These are phyloP conservation scores for Anoplolepis gracilipes DNA, from an alignment of 1,140 invertebrate species.

Conservation along the genomic window DNA sequence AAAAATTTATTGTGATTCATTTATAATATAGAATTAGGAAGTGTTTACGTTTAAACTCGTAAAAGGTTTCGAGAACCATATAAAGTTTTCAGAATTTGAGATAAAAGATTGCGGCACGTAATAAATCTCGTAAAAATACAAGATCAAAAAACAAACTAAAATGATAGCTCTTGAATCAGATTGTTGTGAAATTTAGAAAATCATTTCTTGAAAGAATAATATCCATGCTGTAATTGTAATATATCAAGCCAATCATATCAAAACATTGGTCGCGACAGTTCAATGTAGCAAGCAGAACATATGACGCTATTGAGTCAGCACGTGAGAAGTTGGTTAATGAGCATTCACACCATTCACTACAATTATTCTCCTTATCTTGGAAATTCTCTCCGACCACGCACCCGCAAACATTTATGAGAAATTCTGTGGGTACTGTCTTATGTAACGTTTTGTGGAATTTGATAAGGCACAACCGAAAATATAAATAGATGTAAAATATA, in stretches of 20 bases:
- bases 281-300: conserved; percentile 8
- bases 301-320: conserved; percentile 36
- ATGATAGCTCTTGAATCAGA: background rate
- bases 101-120: too few relatives aligned
- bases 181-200: conserved; percentile 8
- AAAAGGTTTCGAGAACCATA: too few relatives aligned
- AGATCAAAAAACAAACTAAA: background rate
- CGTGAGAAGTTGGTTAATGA: conserved; percentile 55
- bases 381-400: background rate
- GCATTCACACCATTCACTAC: conserved; percentile 38
- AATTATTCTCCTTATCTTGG: conserved; percentile 5
- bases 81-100: too few relatives aligned
- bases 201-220: conserved; percentile 3
- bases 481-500: too few relatives aligned
- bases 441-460: conserved; percentile 12
- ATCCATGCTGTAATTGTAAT: background rate
- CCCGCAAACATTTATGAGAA: conserved; percentile 5
- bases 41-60: too few relatives aligned
- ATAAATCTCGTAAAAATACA: background rate
- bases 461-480: too few relatives aligned
- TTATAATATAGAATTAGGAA: too few relatives aligned
- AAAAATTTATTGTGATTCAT: too few relatives aligned
- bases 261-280: conserved; percentile 11
- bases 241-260: conserved; percentile 7
- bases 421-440: background rate